Conservation (phyloP, 1,140 invertebrate species). For the Drosophila arawakana region DNA sequence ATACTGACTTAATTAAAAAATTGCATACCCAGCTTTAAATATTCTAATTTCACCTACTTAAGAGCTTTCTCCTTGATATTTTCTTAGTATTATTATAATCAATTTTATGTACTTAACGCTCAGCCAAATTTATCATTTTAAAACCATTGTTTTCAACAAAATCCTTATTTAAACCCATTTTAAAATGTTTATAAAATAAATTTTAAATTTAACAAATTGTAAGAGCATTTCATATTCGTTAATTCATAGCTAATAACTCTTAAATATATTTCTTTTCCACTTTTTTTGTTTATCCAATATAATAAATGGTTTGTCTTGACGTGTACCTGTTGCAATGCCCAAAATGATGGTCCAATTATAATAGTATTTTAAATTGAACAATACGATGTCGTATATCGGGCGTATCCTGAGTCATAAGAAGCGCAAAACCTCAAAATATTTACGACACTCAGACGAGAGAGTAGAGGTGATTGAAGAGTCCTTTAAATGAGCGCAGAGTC, state of each 20-base stretch:
- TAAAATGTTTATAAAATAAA: no score
- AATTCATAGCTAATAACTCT: background rate
- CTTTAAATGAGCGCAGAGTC: constrained; percentile 28
- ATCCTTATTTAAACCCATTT: no score
- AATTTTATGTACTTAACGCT: no score
- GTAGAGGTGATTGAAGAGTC: background rate
- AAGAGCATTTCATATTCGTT: constrained; percentile 20
- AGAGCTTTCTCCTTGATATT: no score
- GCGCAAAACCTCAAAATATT: constrained; percentile 83
- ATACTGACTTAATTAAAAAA: background rate
- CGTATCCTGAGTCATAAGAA: constrained; percentile 68
- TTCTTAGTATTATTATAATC: no score
- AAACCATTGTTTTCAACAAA: no score
- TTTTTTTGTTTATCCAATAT: constrained; percentile 34
- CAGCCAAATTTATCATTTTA: no score
- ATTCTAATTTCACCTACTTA: no score
- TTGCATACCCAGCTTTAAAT: no score
- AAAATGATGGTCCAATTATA: constrained; percentile 63
- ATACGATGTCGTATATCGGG: constrained; percentile 34
- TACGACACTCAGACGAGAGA: constrained; percentile 36
- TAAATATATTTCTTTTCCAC: background rate
- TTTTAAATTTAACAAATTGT: background rate
- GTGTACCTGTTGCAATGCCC: constrained; percentile 53
- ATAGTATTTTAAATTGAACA: constrained; percentile 13
- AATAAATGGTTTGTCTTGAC: constrained; percentile 48